A percentile compares a stretch with the other conserved stretches of the same genome.
phyloP scores from a whole-genome alignment of 2,797 vertebrate genomes.

The Vipera ursinii region DNA sequence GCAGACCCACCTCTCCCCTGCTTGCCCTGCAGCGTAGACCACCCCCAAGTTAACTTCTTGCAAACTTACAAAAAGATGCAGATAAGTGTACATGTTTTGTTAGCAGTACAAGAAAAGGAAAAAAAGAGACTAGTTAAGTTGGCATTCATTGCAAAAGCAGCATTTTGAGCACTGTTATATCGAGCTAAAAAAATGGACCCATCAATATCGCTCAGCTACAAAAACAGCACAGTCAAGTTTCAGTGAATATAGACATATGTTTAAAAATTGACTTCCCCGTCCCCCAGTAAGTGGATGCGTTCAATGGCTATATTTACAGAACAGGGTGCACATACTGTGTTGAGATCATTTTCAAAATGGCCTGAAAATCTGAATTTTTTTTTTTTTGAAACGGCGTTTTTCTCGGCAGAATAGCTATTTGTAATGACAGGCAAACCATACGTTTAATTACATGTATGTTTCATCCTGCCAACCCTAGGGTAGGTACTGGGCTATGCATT shows the following conservation, averaged over 20 bases:
- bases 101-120: slow-evolving; percentile 60
- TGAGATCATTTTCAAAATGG: not conserved
- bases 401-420: not conserved
- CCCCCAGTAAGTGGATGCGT: not conserved
- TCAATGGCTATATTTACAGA: not conserved
- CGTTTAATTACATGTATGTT: not conserved
- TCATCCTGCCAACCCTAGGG: not conserved
- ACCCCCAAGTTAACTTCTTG: slow-evolving; percentile 22
- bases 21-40: slow-evolving; percentile 10
- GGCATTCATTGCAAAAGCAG: slow-evolving; percentile 26
- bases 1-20: not conserved
- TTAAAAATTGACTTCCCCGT: fast-evolving
- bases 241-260: not conserved
- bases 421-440: not conserved
- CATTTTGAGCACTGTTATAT: slow-evolving; percentile 8
- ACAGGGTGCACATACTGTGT: fast-evolving
- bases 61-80: slow-evolving; percentile 30
- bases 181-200: not conserved
- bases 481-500: not conserved
- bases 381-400: not conserved
- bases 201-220: not conserved
- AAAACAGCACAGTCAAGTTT: not conserved
- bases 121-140: slow-evolving; percentile 48
- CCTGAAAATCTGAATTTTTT: not conserved
- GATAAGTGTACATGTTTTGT: slow-evolving; percentile 43